phyloP scores from a whole-genome alignment of 2,888 invertebrate species.

The Dendrolimus pini region DNA sequence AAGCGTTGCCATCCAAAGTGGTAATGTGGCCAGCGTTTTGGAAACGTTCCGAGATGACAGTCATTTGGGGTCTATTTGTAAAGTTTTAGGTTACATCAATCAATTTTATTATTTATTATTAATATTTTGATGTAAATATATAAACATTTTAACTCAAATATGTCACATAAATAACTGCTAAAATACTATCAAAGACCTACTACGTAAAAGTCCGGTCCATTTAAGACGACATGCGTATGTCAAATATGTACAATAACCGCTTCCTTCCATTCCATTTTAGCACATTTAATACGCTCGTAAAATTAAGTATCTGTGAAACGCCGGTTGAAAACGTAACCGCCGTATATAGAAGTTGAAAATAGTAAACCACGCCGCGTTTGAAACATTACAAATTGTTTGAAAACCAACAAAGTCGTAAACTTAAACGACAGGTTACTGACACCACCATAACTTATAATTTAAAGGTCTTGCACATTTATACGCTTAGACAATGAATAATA shows the following conservation, averaged over 20 bases:
- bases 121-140: too few relatives aligned
- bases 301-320: not conserved
- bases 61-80: too few relatives aligned
- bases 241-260: not conserved
- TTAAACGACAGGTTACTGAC: conserved; percentile 3
- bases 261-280: not conserved
- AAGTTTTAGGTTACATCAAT: too few relatives aligned
- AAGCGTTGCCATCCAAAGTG: too few relatives aligned
- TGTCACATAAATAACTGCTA: too few relatives aligned
- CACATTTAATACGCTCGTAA: not conserved
- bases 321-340: not conserved
- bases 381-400: not conserved
- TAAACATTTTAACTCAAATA: too few relatives aligned
- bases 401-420: conserved; percentile 4
- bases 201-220: too few relatives aligned
- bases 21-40: too few relatives aligned
- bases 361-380: not conserved
- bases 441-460: conserved; percentile 1
- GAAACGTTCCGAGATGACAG: too few relatives aligned
- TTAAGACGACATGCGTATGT: not conserved
- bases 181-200: too few relatives aligned
- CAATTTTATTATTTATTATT: too few relatives aligned
- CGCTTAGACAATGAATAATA: not conserved
- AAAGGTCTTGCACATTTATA: not conserved
- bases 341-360: not conserved